Base-by-base conservation (phyloP, 2,113 vertebrate species). In the Meleagris gallopavo region DNA sequence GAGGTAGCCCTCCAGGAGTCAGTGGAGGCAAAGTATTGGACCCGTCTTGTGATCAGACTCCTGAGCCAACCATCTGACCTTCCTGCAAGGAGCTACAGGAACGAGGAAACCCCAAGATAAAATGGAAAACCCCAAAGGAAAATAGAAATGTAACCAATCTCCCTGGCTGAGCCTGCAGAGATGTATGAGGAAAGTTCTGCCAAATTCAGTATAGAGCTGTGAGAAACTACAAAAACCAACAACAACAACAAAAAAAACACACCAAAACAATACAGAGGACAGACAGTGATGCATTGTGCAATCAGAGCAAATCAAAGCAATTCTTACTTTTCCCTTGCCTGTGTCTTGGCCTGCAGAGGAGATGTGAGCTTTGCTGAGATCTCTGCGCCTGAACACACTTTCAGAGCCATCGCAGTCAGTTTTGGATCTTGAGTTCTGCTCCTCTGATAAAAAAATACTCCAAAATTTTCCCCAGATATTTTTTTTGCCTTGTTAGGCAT, bases 131-230 rank as follows among this genome's bases (percentile, higher is more conserved):
- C 14, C 82, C 36, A 41, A 58, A 83, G 43, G 18, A 46, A 79
- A 88, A 50, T 5, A 61, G 48, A 76, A 9, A 40, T 66, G 2
- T 15, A 66, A 27, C 48, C 48, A 46, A 65, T 48, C 29, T 48
- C 6, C 13, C 5, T 0, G 0, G 13, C 25, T 66, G 58, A 86
- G 15, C 19, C 21, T 65, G 27, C 30, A 75, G 81, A 55, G n/a
- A 12, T 43, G 36, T 38, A 50, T 69, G 58, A 61, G 48, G 29
- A 65, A 89, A 71, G 24, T 81, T 74, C 27, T 50, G 38, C 17
- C 78, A 36, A 50, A 78, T 75, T 74, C 70, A 70, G 41, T 11
- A 7, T 0, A 45, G 36, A 81, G 22, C 29, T 81, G 73, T 65
- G 80, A 66, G 80, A 91, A 73, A 8, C 24, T 13, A 17, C 34